Evolutionary conservation across 2,797 vertebrate species (phyloP).

Genomic region (Bradypodion pumilum): DNA sequence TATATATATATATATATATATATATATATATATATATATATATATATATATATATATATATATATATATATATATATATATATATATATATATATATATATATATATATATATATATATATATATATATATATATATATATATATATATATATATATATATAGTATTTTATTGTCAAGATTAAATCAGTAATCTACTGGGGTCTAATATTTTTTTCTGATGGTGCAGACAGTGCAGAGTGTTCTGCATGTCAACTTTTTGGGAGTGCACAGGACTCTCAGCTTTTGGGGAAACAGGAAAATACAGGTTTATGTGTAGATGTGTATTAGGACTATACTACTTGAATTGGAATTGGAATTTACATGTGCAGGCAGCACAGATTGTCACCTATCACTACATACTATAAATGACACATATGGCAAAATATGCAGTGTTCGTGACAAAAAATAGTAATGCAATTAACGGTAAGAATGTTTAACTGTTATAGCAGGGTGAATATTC

Average conservation of each 20-base stretch:
- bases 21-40: no score
- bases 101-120: no score
- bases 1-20: no score
- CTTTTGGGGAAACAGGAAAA: not conserved
- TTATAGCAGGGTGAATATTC: not conserved
- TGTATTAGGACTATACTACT: not conserved
- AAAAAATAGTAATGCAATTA: not conserved
- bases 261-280: not conserved
- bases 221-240: not conserved
- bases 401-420: not conserved
- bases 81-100: no score
- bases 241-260: not conserved
- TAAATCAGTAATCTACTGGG: not conserved
- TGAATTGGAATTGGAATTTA: not conserved
- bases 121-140: no score
- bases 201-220: not conserved
- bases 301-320: not conserved
- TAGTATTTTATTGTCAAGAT: not conserved
- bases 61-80: no score
- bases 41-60: no score
- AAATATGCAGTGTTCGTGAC: not conserved
- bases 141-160: no score
- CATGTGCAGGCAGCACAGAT: no score
- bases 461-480: no score
- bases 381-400: no score